A percentile compares a stretch with the other conserved stretches of the same genome.
phyloP scores from a whole-genome alignment of 1,140 invertebrate species.

The Melanaphis sacchari region DNA sequence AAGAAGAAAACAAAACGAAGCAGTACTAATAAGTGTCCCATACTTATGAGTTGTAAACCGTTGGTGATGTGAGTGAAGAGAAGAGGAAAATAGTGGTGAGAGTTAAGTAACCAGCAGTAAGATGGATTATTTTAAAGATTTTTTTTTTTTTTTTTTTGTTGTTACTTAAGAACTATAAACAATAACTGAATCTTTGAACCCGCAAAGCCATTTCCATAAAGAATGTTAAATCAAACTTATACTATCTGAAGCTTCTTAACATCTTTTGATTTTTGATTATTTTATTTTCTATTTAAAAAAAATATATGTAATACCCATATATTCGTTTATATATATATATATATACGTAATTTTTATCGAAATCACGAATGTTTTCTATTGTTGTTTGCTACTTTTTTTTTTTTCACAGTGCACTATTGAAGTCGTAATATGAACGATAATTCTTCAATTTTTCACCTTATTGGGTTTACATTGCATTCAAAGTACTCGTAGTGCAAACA shows the following conservation, averaged over 20 bases:
- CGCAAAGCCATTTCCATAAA: background rate
- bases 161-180: slow-evolving; percentile 10
- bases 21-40: background rate
- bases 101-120: background rate
- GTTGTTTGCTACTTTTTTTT: background rate
- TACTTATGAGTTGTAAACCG: background rate
- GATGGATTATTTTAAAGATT: slow-evolving; percentile 19
- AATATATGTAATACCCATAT: too few species aligned
- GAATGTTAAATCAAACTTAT: background rate
- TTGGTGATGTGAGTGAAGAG: background rate
- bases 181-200: background rate
- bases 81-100: background rate
- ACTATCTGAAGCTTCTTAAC: background rate
- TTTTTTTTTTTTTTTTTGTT: slow-evolving; percentile 28
- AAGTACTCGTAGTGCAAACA: background rate
- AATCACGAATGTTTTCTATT: background rate
- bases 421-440: background rate
- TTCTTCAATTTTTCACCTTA: background rate
- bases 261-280: background rate
- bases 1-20: background rate
- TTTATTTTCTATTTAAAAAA: background rate
- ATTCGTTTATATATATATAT: background rate
- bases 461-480: background rate
- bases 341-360: background rate
- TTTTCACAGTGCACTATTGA: background rate